Percentiles rank a stretch among this genome's conserved stretches.
These are phyloP conservation scores for Latrodectus hesperus DNA, from an alignment of 2,888 invertebrate species.

Conservation along the genomic window DNA sequence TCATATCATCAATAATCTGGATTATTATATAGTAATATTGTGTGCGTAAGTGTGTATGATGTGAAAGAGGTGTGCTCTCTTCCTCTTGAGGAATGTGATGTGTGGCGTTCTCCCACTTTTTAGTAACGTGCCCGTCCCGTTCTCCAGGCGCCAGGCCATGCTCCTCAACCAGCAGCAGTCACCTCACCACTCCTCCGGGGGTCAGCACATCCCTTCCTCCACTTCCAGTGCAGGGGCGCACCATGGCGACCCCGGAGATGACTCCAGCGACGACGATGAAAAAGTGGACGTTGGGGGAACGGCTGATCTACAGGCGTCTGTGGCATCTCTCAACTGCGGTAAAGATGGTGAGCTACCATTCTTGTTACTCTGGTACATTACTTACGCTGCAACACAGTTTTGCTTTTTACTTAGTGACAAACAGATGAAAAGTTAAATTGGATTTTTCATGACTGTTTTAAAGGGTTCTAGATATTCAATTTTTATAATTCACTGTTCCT, in stretches of 20 bases:
- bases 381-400: too few relatives aligned
- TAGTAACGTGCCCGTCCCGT: slow-evolving; percentile 66
- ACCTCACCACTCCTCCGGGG: slow-evolving; percentile 31
- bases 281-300: slow-evolving; percentile 71
- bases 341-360: slow-evolving; percentile 51
- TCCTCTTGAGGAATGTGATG: slow-evolving; percentile 25
- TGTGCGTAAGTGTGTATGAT: background rate
- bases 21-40: too few relatives aligned
- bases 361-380: background rate
- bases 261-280: slow-evolving; percentile 71
- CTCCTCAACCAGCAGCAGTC: slow-evolving; percentile 61
- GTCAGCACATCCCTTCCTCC: slow-evolving; percentile 48
- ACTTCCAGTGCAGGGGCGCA: slow-evolving; percentile 32
- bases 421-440: too few relatives aligned
- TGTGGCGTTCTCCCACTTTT: slow-evolving; percentile 33
- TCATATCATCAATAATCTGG: too few relatives aligned
- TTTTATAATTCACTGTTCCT: too few relatives aligned
- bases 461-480: too few relatives aligned
- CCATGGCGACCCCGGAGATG: slow-evolving; percentile 45
- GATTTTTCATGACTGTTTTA: too few relatives aligned
- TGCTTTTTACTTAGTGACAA: too few relatives aligned
- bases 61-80: background rate
- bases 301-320: slow-evolving; percentile 64
- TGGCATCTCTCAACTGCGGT: slow-evolving; percentile 46
- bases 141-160: slow-evolving; percentile 69